These are phyloP conservation scores for Coregonus ussuriensis DNA, from an alignment of 2,797 vertebrate genomes.

Conservation along the genomic window DNA sequence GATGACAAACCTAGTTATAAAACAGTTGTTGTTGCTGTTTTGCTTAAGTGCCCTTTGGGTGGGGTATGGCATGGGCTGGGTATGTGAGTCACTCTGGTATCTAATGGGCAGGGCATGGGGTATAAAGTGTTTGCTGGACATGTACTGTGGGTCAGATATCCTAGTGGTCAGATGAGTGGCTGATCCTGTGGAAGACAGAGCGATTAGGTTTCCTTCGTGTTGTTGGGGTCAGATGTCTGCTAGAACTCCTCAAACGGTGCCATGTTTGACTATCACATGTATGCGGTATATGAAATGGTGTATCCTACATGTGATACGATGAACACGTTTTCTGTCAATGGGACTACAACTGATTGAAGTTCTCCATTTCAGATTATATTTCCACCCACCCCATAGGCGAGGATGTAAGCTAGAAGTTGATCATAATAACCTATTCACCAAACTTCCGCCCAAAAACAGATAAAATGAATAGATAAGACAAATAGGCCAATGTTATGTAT, in stretches of 20 bases:
- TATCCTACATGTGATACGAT: neutral
- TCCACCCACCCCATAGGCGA: neutral
- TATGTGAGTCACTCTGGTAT: neutral
- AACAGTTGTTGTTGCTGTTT: neutral
- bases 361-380: neutral
- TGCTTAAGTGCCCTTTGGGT: neutral
- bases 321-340: neutral
- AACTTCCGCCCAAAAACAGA: neutral
- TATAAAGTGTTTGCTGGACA: constrained; percentile 1
- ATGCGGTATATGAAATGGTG: no score
- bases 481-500: constrained; percentile 6
- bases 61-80: constrained; percentile 23
- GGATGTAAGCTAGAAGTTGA: neutral
- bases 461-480: neutral
- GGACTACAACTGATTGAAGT: neutral
- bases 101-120: neutral
- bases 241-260: no score
- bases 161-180: neutral
- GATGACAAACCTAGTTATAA: neutral
- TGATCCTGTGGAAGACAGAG: neutral
- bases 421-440: constrained; percentile 1
- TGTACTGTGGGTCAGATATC: constrained; percentile 35
- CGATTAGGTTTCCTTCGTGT: neutral
- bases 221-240: neutral
- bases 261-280: no score